Evolutionary conservation across 1,140 invertebrate species (phyloP), one percentile per base, ranked within the genome.

Genomic region (Cyclina sinensis): DNA sequence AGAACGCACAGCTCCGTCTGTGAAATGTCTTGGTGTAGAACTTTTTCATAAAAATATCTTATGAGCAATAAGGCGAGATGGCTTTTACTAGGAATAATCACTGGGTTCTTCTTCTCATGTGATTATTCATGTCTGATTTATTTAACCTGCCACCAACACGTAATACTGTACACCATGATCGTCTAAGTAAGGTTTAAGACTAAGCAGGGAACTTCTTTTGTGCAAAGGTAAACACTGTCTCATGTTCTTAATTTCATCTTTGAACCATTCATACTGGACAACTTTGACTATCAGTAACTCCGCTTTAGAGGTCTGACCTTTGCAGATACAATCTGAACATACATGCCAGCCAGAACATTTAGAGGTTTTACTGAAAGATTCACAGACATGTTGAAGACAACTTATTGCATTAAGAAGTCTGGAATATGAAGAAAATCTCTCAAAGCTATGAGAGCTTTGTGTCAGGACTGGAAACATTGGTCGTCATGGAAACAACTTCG

Each of bases 61-160:
- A 90, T 79, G 35, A 91, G 65, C 21, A 88, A 37, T 16, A 9
- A 39, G 12, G 74, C 54, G 0, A 91, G 14, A 43, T 91, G 85
- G 39, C 39, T 1, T 18, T 74, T 48, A 16, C 65, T 51, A 18
- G 89, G 89, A n/a, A 91, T 48, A 21, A 90, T 88, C 16, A 89
- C 37, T 2, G 91, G 89, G 43, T 91, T 48, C 59, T 90, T 91
- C 21, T 86, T 92, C 65, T 87, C 86, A 27, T 74, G 16, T 0
- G 2, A 27, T 0, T 46, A 21, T 54, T 14, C 2, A 80, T 1
- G 16, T 2, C 37, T 51, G 65, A 18, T 37, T 37, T 24, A 7
- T n/a, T 30, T 0, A 91, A 54, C 12, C 91, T 12, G 18, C 90
- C 91, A 43, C 88, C 90, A 78, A 91, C 88, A 48, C 88, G 54